phyloP scores from a whole-genome alignment of 1,140 invertebrate genomes.

The Bombus polaris region DNA sequence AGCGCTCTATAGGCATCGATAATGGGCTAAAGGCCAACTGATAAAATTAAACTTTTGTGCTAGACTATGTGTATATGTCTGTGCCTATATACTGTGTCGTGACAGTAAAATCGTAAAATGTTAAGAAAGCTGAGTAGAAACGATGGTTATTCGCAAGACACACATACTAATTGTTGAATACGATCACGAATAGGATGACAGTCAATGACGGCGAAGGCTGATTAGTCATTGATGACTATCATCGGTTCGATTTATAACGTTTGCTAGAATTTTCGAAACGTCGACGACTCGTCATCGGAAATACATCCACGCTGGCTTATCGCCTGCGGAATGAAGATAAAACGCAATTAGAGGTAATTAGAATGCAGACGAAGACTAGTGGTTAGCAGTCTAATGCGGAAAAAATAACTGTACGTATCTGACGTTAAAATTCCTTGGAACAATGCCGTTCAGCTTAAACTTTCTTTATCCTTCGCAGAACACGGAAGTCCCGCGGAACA shows the following conservation, averaged over 20 bases:
- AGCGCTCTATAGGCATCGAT: too few relatives aligned
- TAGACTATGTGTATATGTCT: not conserved
- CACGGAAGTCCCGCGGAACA: too few relatives aligned
- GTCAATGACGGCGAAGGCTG: not conserved
- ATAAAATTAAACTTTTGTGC: not conserved
- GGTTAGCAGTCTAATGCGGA: not conserved
- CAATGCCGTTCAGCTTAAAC: not conserved
- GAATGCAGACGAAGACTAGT: slow-evolving; percentile 39
- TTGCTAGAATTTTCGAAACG: slow-evolving; percentile 17
- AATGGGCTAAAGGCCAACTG: too few relatives aligned
- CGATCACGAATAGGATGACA: not conserved
- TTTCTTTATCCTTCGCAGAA: not conserved
- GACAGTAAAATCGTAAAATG: not conserved
- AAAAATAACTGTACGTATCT: slow-evolving; percentile 3
- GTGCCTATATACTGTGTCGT: not conserved
- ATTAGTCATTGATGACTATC: slow-evolving; percentile 21
- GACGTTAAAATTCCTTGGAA: not conserved
- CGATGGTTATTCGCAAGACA: not conserved
- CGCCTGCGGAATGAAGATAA: slow-evolving; percentile 33
- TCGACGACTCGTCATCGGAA: not conserved
- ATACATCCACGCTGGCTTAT: slow-evolving; percentile 18
- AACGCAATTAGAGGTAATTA: slow-evolving; percentile 50
- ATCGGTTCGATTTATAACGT: not conserved
- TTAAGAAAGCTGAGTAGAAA: not conserved
- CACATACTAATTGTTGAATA: not conserved